Conservation (phyloP, 1,140 invertebrate genomes). For the Panagrolaimus sp. region DNA sequence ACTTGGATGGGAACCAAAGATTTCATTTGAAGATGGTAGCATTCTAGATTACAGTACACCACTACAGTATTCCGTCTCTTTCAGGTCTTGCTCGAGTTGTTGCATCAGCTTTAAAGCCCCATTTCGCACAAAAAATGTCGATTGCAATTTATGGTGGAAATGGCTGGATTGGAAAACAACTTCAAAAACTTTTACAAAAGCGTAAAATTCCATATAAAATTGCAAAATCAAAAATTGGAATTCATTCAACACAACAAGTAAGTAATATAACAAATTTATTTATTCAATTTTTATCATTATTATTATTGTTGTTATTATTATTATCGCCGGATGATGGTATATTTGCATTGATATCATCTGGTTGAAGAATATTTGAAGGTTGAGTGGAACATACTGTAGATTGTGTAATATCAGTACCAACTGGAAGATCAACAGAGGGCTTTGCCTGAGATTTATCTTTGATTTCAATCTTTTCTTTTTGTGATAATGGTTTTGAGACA, state of each 20-base stretch:
- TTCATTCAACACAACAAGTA: conserved; percentile 44
- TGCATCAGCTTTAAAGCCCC: conserved; percentile 35
- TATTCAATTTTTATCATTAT: background rate
- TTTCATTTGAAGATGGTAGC: conserved; percentile 56
- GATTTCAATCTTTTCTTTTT: too few species aligned
- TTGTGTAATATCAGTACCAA: too few species aligned
- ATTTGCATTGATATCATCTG: too few species aligned
- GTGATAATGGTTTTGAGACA: too few species aligned
- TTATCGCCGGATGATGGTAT: too few species aligned
- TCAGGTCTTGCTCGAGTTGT: conserved; percentile 39
- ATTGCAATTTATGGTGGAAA: conserved; percentile 56
- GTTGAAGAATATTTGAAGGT: too few species aligned
- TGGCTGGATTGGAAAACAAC: conserved; percentile 54
- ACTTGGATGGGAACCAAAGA: conserved; percentile 56
- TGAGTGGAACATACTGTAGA: too few species aligned
- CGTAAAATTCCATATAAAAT: conserved; percentile 31
- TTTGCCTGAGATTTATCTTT: too few species aligned
- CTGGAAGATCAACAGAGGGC: too few species aligned
- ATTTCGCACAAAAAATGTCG: conserved; percentile 38
- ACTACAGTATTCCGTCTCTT: too few species aligned
- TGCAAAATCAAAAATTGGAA: conserved; percentile 38
- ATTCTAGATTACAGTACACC: too few species aligned
- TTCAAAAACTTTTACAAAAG: conserved; percentile 33
- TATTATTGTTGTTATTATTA: too few species aligned
- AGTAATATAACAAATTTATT: conserved; percentile 6